A percentile compares a stretch with the other conserved stretches of the same genome.
These are phyloP conservation scores for Aphaenogaster rudis DNA, from an alignment of 1,140 invertebrate genomes.

Conservation along the genomic window DNA sequence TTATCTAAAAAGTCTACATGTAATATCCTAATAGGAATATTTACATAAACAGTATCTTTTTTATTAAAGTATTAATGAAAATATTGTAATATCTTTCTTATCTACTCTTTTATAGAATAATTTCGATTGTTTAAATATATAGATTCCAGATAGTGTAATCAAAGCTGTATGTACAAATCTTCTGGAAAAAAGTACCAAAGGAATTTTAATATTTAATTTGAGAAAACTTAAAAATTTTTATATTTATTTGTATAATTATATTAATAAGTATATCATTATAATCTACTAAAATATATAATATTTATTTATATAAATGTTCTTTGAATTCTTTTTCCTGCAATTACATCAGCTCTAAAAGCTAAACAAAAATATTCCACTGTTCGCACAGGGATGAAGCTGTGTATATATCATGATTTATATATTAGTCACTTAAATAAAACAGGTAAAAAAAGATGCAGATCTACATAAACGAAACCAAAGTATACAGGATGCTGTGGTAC, in stretches of 20 bases:
- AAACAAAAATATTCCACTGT: conserved; percentile 72
- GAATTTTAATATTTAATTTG: conserved; percentile 70
- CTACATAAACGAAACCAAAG: conserved; percentile 17
- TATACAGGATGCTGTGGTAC: neutral
- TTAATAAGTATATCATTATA: conserved; percentile 75
- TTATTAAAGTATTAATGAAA: conserved; percentile 19
- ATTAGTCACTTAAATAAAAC: conserved; percentile 37
- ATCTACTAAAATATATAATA: conserved; percentile 80
- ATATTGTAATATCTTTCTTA: neutral
- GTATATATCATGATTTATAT: conserved; percentile 51
- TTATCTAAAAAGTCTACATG: neutral
- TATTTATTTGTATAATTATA: conserved; percentile 79
- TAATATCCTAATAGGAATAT: neutral
- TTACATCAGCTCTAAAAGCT: conserved; percentile 73
- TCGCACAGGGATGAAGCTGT: conserved; percentile 73
- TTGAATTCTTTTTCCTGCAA: conserved; percentile 69
- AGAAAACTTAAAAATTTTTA: conserved; percentile 80
- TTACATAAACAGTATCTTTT: conserved; percentile 18
- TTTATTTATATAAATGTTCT: conserved; percentile 75
- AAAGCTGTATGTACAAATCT: conserved; percentile 8
- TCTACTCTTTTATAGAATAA: conserved; percentile 2
- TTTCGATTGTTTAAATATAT: conserved; percentile 34
- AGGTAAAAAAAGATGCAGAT: conserved; percentile 40
- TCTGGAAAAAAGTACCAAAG: conserved; percentile 34
- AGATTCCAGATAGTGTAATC: conserved; percentile 1